Percentiles rank a stretch among this genome's conserved stretches.
Evolutionary conservation across 2,113 vertebrate genomes (phyloP).

Genomic region (Neogobius melanostomus): DNA sequence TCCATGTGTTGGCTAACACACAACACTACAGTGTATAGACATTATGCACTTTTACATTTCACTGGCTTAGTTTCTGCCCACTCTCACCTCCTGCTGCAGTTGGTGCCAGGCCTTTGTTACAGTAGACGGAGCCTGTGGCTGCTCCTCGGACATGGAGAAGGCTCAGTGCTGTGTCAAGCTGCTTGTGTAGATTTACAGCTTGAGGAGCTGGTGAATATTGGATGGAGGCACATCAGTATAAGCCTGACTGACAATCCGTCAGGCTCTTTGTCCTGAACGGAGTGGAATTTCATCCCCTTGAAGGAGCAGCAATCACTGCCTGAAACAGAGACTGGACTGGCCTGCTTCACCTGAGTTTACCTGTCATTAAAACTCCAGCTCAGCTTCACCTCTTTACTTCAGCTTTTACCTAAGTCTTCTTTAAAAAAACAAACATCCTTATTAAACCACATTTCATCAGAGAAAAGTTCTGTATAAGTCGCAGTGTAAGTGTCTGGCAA

Average conservation of each 20-base stretch:
- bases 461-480: no score
- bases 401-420: conserved; percentile 9
- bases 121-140: conserved; percentile 53
- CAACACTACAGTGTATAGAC: neutral
- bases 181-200: conserved; percentile 71
- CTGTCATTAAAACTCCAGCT: conserved; percentile 57
- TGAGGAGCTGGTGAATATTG: conserved; percentile 79
- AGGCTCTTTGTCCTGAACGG: conserved; percentile 71
- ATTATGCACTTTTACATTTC: no score
- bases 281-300: conserved; percentile 78
- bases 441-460: no score
- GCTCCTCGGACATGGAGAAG: conserved; percentile 49
- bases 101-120: conserved; percentile 55
- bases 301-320: conserved; percentile 72
- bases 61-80: conserved; percentile 11
- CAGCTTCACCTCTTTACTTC: conserved; percentile 16
- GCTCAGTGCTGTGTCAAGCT: conserved; percentile 46
- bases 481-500: no score
- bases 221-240: conserved; percentile 76
- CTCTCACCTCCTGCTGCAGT: conserved; percentile 20
- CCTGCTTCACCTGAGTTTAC: conserved; percentile 70
- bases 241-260: conserved; percentile 75
- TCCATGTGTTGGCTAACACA: neutral
- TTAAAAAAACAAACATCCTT: no score
- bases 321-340: conserved; percentile 60